Conservation (phyloP, 1,140 invertebrate genomes). For the Drosophila virilis region DNA sequence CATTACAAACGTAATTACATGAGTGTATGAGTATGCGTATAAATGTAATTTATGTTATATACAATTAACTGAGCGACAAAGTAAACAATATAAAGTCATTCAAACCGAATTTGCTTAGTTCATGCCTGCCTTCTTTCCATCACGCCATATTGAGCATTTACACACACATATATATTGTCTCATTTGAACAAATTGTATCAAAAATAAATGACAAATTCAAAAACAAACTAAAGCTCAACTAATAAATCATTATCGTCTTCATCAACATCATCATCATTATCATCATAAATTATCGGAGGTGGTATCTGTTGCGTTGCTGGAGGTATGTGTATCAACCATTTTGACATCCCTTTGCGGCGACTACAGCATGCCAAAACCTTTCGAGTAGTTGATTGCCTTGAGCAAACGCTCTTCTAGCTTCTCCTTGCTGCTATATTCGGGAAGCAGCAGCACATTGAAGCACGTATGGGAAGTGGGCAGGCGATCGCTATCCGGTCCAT, state of each 20-base stretch:
- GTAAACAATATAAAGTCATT: conserved; percentile 40
- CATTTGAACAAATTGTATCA: conserved; percentile 75
- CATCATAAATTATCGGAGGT: conserved; percentile 55
- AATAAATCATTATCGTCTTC: conserved; percentile 36
- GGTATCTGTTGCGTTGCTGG: conserved; percentile 73
- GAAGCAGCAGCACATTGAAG: conserved; percentile 97
- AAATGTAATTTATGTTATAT: conserved; percentile 53
- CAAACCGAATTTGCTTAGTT: conserved; percentile 34
- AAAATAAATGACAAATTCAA: conserved; percentile 74
- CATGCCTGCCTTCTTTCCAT: conserved; percentile 19
- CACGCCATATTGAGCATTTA: conserved; percentile 61
- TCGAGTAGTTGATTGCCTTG: conserved; percentile 95
- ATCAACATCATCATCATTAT: conserved; percentile 35
- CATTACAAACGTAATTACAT: conserved; percentile 51
- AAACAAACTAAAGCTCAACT: conserved; percentile 63
- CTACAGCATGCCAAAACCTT: conserved; percentile 94
- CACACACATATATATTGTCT: conserved; percentile 67
- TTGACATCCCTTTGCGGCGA: conserved; percentile 17
- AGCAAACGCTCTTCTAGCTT: conserved; percentile 94
- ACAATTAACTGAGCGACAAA: conserved; percentile 65
- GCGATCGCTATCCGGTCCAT: conserved; percentile 92
- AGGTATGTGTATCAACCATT: conserved; percentile 28
- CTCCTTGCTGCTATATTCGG: conserved; percentile 93
- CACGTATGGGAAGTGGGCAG: conserved; percentile 96
- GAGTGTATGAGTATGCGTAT: conserved; percentile 37